Evolutionary conservation across 2,113 vertebrate species (phyloP).

Genomic region (Heterotilapia buettikoferi): DNA sequence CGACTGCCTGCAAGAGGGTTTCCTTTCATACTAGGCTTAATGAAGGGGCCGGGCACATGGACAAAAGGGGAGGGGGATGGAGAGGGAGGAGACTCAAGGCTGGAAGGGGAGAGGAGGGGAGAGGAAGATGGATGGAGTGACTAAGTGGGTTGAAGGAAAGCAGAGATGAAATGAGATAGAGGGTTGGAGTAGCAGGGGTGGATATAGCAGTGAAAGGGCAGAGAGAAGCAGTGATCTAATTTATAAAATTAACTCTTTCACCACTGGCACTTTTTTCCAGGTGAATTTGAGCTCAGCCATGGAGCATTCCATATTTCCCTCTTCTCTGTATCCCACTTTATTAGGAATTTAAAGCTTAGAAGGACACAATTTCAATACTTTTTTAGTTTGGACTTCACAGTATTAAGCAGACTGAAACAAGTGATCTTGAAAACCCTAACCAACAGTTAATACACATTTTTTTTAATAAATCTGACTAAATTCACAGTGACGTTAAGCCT

Average conservation of each 20-base stretch:
- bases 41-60: slow-evolving; percentile 43
- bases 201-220: background rate
- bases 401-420: background rate
- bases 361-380: background rate
- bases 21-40: slow-evolving; percentile 60
- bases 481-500: background rate
- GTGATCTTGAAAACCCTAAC: background rate
- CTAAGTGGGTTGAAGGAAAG: background rate
- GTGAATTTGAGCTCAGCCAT: background rate
- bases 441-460: background rate
- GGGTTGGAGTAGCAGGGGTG: background rate
- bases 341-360: background rate
- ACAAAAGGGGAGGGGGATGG: slow-evolving; percentile 16
- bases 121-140: background rate
- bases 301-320: background rate
- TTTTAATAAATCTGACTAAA: background rate
- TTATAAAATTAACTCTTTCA: slow-evolving; percentile 61
- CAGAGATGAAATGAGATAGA: background rate
- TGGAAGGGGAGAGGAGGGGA: background rate
- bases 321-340: background rate
- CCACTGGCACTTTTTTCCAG: background rate
- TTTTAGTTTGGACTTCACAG: background rate
- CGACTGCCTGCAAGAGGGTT: slow-evolving; percentile 43
- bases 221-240: slow-evolving; percentile 45
- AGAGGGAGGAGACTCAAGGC: slow-evolving; percentile 26